Percentiles rank a stretch among this genome's conserved stretches.
Evolutionary conservation across 2,797 vertebrate species (phyloP).

Genomic region (Apodemus agrarius): DNA sequence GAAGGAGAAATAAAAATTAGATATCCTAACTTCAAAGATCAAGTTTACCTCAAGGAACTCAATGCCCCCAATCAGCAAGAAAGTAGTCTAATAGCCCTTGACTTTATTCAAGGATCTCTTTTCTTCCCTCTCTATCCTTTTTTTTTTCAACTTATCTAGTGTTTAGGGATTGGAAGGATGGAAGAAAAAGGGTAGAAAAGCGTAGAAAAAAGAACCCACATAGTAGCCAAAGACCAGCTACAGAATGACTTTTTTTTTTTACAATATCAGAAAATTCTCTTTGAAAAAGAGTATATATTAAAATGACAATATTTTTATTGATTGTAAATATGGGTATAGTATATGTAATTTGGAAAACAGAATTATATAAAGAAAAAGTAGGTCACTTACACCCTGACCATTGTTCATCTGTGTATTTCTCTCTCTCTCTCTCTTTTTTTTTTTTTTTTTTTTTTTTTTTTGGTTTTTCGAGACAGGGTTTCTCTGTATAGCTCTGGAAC

Average conservation of each 20-base stretch:
- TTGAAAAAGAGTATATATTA: not conserved
- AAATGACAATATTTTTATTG: slow-evolving; percentile 3
- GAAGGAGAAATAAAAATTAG: not conserved
- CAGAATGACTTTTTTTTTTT: not conserved
- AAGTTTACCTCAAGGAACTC: not conserved
- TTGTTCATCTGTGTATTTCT: not conserved
- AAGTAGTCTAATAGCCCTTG: not conserved
- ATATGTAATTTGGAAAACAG: slow-evolving; percentile 34
- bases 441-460: no score
- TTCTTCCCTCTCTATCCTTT: not conserved
- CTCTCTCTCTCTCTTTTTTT: no score
- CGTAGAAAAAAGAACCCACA: not conserved
- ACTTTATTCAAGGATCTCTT: not conserved
- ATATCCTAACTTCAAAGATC: not conserved
- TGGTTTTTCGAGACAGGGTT: no score
- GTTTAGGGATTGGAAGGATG: not conserved
- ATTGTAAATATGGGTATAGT: not conserved
- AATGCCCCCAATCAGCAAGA: not conserved
- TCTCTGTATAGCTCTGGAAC: no score
- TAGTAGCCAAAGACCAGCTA: not conserved
- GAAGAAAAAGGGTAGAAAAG: not conserved
- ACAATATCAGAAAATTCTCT: slow-evolving; percentile 18
- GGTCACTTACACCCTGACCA: not conserved
- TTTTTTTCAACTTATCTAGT: not conserved
- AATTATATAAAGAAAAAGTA: slow-evolving; percentile 11